Percentiles rank a stretch among this genome's conserved stretches.
phyloP scores from a whole-genome alignment of 2,888 invertebrate species.

The Hyalella azteca region DNA sequence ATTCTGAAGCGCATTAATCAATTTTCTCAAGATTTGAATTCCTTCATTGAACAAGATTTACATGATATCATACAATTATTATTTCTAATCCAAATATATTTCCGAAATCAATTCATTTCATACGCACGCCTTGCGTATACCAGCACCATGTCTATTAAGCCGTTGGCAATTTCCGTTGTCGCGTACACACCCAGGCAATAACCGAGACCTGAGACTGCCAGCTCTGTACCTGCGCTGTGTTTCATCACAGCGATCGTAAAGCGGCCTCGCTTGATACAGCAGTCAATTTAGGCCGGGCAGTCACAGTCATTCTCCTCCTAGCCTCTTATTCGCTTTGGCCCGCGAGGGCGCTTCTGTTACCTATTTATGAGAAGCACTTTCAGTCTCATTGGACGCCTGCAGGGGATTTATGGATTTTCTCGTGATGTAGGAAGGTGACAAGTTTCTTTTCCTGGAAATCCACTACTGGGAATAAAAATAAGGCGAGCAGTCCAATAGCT shows the following conservation, averaged over 20 bases:
- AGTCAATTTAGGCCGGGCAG: constrained; percentile 25
- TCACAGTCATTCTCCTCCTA: background rate
- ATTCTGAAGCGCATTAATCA: too few species aligned
- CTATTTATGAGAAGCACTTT: constrained; percentile 28
- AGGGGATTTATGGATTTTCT: constrained; percentile 27
- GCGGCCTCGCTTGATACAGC: constrained; percentile 18
- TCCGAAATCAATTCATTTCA: too few species aligned
- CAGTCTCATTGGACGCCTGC: constrained; percentile 18
- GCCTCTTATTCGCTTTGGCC: constrained; percentile 1
- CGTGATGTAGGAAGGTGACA: constrained; percentile 20
- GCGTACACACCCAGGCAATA: background rate
- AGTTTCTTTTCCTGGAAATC: background rate
- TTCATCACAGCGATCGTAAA: constrained; percentile 23
- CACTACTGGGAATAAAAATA: background rate
- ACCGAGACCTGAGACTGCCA: background rate
- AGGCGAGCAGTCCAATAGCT: too few species aligned
- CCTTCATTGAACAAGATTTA: too few species aligned
- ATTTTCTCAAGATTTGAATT: too few species aligned
- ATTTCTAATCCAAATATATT: too few species aligned
- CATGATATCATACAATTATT: too few species aligned
- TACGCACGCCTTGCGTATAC: too few species aligned
- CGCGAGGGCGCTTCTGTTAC: background rate
- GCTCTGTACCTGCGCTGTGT: constrained; percentile 4
- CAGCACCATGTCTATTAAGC: too few species aligned
- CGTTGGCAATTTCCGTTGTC: background rate